Evolutionary conservation across 2,888 invertebrate genomes (phyloP).

Genomic region (Caenorhabditis uteleia): DNA sequence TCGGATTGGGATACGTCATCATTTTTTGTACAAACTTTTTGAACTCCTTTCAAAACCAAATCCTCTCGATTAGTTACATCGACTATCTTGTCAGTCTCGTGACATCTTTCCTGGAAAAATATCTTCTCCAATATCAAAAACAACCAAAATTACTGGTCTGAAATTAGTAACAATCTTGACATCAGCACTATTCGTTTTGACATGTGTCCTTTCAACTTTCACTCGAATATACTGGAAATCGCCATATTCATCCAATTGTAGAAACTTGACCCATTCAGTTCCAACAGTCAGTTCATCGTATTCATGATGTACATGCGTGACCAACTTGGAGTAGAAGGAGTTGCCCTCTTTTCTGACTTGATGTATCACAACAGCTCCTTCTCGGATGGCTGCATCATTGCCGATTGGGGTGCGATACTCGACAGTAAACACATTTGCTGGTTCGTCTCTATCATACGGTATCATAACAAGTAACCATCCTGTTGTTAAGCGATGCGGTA

Average conservation of each 20-base stretch:
- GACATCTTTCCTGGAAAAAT: conserved; percentile 22
- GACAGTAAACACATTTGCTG: conserved; percentile 64
- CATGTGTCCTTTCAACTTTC: conserved; percentile 27
- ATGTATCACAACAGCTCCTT: conserved; percentile 60
- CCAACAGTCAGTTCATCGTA: conserved; percentile 61
- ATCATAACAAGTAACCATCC: conserved; percentile 63
- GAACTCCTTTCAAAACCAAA: conserved; percentile 21
- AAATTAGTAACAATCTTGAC: conserved; percentile 35
- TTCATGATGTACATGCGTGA: conserved; percentile 53
- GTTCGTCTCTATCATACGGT: conserved; percentile 65
- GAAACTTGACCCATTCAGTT: conserved; percentile 64
- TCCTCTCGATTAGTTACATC: conserved; percentile 2
- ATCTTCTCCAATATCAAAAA: background rate
- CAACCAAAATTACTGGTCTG: conserved; percentile 13
- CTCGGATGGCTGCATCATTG: conserved; percentile 55
- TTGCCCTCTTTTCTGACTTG: conserved; percentile 51
- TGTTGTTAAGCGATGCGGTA: conserved; percentile 50
- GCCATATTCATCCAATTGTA: conserved; percentile 18
- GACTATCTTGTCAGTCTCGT: conserved; percentile 4
- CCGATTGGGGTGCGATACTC: conserved; percentile 61
- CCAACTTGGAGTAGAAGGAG: conserved; percentile 59
- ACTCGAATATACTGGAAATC: conserved; percentile 39
- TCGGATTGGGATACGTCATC: conserved; percentile 15
- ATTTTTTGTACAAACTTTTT: conserved; percentile 8
- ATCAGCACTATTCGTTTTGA: conserved; percentile 29